Conservation (phyloP, 2,797 vertebrate genomes). For the Gobio occitaniae region DNA sequence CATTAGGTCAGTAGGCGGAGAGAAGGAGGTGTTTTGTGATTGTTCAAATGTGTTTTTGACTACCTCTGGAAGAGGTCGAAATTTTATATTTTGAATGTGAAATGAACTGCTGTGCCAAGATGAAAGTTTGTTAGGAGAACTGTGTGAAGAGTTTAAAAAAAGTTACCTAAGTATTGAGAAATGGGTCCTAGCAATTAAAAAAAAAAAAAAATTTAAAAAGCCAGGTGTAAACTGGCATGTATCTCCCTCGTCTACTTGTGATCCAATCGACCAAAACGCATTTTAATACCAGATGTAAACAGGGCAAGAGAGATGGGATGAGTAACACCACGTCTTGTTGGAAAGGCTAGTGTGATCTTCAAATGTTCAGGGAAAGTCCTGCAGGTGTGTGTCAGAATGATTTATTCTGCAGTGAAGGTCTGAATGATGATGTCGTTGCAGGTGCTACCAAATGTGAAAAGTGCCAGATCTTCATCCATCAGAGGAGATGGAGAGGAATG, state of each 20-base stretch:
- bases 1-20: too few species aligned
- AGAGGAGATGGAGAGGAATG: neutral
- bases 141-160: too few species aligned
- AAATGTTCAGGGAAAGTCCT: constrained; percentile 1
- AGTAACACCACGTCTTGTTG: neutral
- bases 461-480: constrained; percentile 14
- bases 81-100: too few species aligned
- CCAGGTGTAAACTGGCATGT: neutral
- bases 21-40: too few species aligned
- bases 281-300: neutral
- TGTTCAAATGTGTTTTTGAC: too few species aligned
- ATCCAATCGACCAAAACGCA: neutral
- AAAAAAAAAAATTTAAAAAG: too few species aligned
- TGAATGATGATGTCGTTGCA: constrained; percentile 39
- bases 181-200: too few species aligned
- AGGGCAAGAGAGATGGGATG: neutral
- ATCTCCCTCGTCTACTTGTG: neutral
- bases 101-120: too few species aligned
- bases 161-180: too few species aligned
- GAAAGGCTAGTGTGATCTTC: constrained; percentile 23
- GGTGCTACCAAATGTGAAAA: constrained; percentile 36
- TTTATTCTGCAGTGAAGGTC: constrained; percentile 24
- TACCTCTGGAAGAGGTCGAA: too few species aligned
- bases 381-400: neutral
- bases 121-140: too few species aligned